Evolutionary conservation across 2,797 vertebrate species (phyloP).

Genomic region (Buphagus erythrorhynchus): DNA sequence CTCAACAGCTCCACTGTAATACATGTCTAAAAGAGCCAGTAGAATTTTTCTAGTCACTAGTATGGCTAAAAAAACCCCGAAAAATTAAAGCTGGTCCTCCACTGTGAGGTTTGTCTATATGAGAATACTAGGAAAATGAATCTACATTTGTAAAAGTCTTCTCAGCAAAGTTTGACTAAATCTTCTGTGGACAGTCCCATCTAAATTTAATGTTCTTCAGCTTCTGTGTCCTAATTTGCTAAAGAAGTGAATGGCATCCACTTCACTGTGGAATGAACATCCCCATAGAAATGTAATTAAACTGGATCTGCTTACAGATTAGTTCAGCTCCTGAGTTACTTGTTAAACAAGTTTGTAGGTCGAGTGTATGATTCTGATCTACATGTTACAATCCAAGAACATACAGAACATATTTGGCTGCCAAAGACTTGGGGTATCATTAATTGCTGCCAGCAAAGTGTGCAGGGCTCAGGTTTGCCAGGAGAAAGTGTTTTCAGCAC

Average conservation of each 20-base stretch:
- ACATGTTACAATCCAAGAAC: neutral
- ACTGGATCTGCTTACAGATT: neutral
- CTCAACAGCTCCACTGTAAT: neutral
- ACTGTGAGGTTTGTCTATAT: neutral
- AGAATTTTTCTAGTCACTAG: neutral
- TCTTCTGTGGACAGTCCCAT: neutral
- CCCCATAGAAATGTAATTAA: neutral
- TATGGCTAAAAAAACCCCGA: rapidly evolving
- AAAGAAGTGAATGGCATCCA: neutral
- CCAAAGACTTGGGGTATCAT: neutral
- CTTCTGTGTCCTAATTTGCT: neutral
- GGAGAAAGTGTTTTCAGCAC: neutral
- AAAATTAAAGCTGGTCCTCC: neutral
- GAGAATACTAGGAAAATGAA: neutral
- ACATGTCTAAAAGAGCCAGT: neutral
- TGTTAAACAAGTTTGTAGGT: neutral
- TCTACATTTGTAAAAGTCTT: neutral
- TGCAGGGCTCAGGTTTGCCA: neutral
- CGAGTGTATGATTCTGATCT: neutral
- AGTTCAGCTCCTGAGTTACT: neutral
- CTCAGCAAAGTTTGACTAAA: neutral
- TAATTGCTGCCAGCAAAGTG: neutral
- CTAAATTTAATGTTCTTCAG: neutral
- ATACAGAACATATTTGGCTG: neutral
- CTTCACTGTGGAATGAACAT: neutral